Conservation (phyloP, 2,888 invertebrate genomes). For the Proisotoma minuta region DNA sequence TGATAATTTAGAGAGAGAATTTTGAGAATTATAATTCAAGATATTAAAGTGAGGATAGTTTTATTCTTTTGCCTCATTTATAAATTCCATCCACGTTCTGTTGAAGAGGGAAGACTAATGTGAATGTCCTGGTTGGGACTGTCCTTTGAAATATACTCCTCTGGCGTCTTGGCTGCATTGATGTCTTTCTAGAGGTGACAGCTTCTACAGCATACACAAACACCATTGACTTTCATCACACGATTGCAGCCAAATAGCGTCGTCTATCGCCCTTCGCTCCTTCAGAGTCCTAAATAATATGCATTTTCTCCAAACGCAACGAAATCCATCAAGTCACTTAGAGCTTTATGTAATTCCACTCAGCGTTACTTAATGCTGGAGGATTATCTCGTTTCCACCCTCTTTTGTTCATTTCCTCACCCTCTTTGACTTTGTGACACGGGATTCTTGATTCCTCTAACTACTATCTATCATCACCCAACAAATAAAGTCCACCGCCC, state of each 20-base stretch:
- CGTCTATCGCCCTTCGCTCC: background rate
- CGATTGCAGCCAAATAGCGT: slow-evolving; percentile 5
- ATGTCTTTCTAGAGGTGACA: background rate
- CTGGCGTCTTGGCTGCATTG: background rate
- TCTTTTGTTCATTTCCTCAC: background rate
- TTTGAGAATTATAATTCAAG: too few species aligned
- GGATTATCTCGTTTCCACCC: slow-evolving; percentile 5
- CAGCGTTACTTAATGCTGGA: background rate
- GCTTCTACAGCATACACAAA: background rate
- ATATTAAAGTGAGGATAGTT: too few species aligned
- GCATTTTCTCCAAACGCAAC: slow-evolving; percentile 2
- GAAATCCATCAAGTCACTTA: slow-evolving; percentile 7
- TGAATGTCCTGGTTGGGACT: slow-evolving; percentile 4
- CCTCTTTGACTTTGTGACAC: background rate
- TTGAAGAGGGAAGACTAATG: slow-evolving; percentile 17
- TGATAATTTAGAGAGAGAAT: too few species aligned
- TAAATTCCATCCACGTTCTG: slow-evolving; percentile 5
- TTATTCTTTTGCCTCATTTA: background rate
- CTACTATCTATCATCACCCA: too few species aligned
- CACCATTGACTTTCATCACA: slow-evolving; percentile 16
- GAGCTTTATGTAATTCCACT: background rate
- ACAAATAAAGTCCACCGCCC: too few species aligned
- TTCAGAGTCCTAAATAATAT: slow-evolving; percentile 5
- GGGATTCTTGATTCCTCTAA: background rate
- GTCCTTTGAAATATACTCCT: slow-evolving; percentile 1